These are phyloP conservation scores for Atta cephalotes DNA, from an alignment of 1,140 invertebrate genomes.

Conservation along the genomic window DNA sequence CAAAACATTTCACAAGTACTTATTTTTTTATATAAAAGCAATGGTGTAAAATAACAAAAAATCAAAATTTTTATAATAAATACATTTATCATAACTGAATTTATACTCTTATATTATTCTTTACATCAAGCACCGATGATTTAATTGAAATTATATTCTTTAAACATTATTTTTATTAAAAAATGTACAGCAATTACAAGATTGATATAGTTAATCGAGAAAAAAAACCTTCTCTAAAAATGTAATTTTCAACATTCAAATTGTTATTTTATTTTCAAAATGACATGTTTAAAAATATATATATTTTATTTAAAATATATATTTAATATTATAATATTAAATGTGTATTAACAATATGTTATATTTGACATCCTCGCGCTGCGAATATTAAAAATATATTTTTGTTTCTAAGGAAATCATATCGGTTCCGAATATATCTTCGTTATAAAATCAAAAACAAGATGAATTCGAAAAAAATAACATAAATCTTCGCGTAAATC, in stretches of 20 bases:
- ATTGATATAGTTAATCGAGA: neutral
- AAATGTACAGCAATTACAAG: conserved; percentile 20
- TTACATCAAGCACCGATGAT: neutral
- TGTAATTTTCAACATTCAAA: neutral
- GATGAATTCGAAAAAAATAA: neutral
- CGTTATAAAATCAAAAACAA: neutral
- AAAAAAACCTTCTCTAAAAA: neutral
- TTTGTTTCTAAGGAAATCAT: neutral
- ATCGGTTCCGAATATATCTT: neutral
- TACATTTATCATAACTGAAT: neutral
- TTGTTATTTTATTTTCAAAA: neutral
- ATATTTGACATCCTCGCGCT: neutral
- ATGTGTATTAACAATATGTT: neutral
- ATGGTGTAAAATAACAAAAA: neutral
- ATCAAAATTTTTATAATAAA: conserved; percentile 11
- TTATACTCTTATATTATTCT: neutral
- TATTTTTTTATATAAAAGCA: conserved; percentile 3
- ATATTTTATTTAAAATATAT: neutral
- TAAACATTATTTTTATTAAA: neutral
- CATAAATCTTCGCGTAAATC: neutral
- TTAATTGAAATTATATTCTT: neutral
- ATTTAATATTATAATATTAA: neutral
- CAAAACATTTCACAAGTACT: neutral
- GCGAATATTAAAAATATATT: neutral
- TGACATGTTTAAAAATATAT: too few species aligned